Conservation (phyloP, 1,140 invertebrate genomes). For the Liolophura sinensis region DNA sequence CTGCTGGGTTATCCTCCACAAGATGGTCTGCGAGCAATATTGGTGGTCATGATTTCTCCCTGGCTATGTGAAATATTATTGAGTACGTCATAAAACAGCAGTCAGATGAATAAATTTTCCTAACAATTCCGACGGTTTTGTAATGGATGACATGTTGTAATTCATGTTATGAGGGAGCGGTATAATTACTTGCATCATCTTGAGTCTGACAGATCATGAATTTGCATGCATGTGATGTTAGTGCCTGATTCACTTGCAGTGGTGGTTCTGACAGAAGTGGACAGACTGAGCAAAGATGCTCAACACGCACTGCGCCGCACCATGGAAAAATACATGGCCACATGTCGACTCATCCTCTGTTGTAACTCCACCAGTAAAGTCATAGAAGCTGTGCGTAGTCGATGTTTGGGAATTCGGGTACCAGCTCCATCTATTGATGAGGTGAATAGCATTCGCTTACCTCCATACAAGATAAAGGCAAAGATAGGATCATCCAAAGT, state of each 20-base stretch:
- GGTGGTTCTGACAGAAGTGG: conserved; percentile 92
- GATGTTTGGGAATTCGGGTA: conserved; percentile 90
- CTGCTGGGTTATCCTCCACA: no score
- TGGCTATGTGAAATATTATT: no score
- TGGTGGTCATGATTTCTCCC: no score
- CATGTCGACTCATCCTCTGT: conserved; percentile 93
- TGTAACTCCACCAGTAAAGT: conserved; percentile 91
- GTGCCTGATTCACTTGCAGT: conserved; percentile 64
- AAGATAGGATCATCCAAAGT: no score
- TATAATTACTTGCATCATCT: no score
- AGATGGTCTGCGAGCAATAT: no score
- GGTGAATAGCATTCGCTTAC: conserved; percentile 64
- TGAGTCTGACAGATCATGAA: background rate
- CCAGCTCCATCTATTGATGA: conserved; percentile 82
- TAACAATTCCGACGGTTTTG: no score
- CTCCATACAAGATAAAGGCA: no score
- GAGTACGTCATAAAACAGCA: no score
- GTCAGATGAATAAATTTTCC: no score
- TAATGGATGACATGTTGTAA: no score
- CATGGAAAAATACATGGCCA: conserved; percentile 98
- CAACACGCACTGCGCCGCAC: conserved; percentile 96
- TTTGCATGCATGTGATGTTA: background rate
- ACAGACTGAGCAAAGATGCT: conserved; percentile 95
- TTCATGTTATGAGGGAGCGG: background rate
- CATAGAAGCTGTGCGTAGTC: conserved; percentile 91